Conservation (phyloP, 2,888 invertebrate species). For the Ethmia dodecea region DNA sequence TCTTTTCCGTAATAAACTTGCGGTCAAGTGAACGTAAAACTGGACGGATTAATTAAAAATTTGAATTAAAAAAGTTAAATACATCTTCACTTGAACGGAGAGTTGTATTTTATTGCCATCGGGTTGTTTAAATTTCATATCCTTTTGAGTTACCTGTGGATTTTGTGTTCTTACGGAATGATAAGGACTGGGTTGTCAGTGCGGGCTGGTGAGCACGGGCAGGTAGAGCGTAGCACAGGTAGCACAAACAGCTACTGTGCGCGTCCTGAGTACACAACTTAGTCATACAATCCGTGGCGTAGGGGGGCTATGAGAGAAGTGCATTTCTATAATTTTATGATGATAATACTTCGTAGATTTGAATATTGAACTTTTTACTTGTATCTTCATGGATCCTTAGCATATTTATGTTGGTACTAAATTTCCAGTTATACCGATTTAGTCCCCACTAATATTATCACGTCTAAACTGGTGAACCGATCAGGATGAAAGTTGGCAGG, state of each 20-base stretch:
- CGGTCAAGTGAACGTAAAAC: slow-evolving; percentile 54
- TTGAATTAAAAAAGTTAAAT: slow-evolving; percentile 26
- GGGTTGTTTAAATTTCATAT: slow-evolving; percentile 55
- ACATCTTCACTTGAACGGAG: slow-evolving; percentile 11
- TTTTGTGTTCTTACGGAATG: slow-evolving; percentile 61
- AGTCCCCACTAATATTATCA: too few relatives aligned
- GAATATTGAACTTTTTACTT: too few relatives aligned
- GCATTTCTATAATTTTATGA: too few relatives aligned
- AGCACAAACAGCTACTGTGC: slow-evolving; percentile 67
- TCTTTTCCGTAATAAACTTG: slow-evolving; percentile 56
- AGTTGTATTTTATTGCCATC: slow-evolving; percentile 23
- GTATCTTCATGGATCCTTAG: too few relatives aligned
- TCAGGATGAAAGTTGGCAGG: too few relatives aligned
- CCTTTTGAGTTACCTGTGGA: slow-evolving; percentile 46
- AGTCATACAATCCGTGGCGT: slow-evolving; percentile 38
- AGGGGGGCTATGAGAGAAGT: slow-evolving; percentile 29
- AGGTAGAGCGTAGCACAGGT: slow-evolving; percentile 71
- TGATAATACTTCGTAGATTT: too few relatives aligned
- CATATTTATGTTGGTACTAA: too few relatives aligned
- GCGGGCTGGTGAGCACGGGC: slow-evolving; percentile 15
- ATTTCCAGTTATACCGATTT: too few relatives aligned
- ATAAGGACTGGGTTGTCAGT: slow-evolving; percentile 41
- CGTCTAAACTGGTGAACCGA: too few relatives aligned
- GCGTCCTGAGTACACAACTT: slow-evolving; percentile 65
- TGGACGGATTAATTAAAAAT: slow-evolving; percentile 42